Evolutionary conservation across 1,140 invertebrate species (phyloP), one percentile per base, ranked within the genome.

Genomic region (Philopotamus ludificatus): DNA sequence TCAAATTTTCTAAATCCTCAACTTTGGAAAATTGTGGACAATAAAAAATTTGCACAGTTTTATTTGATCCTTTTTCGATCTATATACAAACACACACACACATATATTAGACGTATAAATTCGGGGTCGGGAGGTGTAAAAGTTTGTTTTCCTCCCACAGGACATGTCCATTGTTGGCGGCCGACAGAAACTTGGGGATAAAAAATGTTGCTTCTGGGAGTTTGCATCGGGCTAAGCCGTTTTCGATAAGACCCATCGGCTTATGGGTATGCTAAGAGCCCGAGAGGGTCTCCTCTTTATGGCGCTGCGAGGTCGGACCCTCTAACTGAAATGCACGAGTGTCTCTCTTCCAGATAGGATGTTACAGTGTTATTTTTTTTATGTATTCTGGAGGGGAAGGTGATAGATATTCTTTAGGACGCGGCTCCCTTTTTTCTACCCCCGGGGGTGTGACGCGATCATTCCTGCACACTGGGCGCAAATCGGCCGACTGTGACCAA

Each of bases 191-290:
- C 42, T 57, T 34, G 26, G 57, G 60, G 60, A 64, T 67, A 70
- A 70, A 70, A 70, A 70, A 70, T 70, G 65, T 70, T 65, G 68
- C 68, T 64, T 67, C 65, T 63, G 68, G 68, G 68, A 70, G 68
- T 70, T 70, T 70, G 68, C 68, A 70, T 70, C 60, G 47, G 62
- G 60, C 68, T 70, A 70, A 70, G 68, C 61, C 65, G 44, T 70
- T 59, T 70, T 67, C 68, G 68, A 70, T 70, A 70, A 70, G 68
- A 60, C 45, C 67, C 66, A 59, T 61, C 59, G 59, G 66, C 61
- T 67, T 67, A 67, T 59, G 65, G 59, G 65, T 67, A 67, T 67
- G 65, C 65, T 67, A 67, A 67, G n/a, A 67, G 59, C 61, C 65
- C 44, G 57, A 25, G n/a, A n/a, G 42, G 44, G 50, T 25, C 49